phyloP scores from a whole-genome alignment of 1,140 invertebrate species.

The Papilio helenus region DNA sequence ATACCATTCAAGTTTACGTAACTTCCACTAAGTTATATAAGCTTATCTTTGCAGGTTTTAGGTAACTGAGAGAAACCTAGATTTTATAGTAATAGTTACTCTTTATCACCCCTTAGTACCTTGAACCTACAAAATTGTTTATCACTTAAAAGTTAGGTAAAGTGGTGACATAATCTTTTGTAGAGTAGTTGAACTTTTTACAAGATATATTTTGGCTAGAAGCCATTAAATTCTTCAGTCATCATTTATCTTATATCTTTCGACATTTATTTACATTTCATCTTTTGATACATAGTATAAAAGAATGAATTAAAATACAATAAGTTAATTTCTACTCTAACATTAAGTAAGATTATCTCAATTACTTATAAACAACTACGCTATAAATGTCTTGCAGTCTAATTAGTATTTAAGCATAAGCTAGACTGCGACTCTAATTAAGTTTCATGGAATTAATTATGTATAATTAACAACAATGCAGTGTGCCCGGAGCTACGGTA shows the following conservation, averaged over 20 bases:
- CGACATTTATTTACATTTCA: too few species aligned
- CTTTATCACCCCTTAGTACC: neutral
- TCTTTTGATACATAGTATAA: too few species aligned
- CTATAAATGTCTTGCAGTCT: neutral
- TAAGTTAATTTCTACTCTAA: neutral
- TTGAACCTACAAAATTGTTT: neutral
- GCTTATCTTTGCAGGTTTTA: neutral
- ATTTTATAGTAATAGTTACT: neutral
- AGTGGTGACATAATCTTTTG: too few species aligned
- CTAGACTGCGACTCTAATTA: conserved; percentile 17
- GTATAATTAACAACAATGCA: conserved; percentile 9
- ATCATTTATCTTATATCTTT: too few species aligned
- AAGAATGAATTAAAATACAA: neutral
- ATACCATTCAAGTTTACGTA: neutral
- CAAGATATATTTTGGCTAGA: too few species aligned
- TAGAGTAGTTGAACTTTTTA: too few species aligned
- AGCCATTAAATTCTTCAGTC: too few species aligned
- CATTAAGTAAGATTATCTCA: neutral
- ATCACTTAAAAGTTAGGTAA: neutral
- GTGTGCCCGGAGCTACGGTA: neutral
- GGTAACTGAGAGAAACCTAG: neutral
- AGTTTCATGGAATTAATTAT: conserved; percentile 14
- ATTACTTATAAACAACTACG: conserved; percentile 1
- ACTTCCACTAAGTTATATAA: neutral
- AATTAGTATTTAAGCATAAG: conserved; percentile 1